Evolutionary conservation across 2,797 vertebrate genomes (phyloP).

Genomic region (Sebastes matsubarae): DNA sequence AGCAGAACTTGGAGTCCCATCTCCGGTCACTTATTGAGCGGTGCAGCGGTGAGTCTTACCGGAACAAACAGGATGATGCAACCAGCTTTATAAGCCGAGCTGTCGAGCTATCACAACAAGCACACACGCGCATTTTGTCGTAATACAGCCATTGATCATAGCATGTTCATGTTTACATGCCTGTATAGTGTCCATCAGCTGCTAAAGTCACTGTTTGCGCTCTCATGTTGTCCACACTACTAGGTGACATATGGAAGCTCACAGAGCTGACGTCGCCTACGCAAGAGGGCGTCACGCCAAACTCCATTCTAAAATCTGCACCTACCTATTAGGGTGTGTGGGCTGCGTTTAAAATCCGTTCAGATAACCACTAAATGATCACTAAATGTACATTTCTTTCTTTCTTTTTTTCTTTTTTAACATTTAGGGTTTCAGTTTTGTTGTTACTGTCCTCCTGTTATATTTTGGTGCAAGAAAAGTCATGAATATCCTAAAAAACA

Average conservation of each 20-base stretch:
- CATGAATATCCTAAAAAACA: not conserved
- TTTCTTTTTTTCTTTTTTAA: too few relatives aligned
- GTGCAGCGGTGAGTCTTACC: not conserved
- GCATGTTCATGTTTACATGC: too few relatives aligned
- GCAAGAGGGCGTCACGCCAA: not conserved
- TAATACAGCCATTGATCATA: accelerated
- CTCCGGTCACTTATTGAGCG: not conserved
- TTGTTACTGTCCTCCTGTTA: too few relatives aligned
- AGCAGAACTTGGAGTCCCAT: constrained; percentile 66
- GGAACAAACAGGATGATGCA: constrained; percentile 2
- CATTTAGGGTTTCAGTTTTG: too few relatives aligned
- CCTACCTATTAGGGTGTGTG: too few relatives aligned
- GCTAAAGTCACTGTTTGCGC: not conserved
- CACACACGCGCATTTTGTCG: too few relatives aligned
- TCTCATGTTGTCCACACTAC: not conserved
- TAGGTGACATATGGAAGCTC: not conserved
- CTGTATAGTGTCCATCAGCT: too few relatives aligned
- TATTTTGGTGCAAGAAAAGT: not conserved
- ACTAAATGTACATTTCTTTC: not conserved
- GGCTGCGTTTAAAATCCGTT: not conserved
- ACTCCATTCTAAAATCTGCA: not conserved
- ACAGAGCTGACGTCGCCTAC: not conserved
- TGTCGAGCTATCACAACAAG: too few relatives aligned
- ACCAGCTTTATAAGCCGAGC: not conserved
- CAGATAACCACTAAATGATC: too few relatives aligned